Base-by-base conservation (phyloP, 2,113 vertebrate genomes). In the Oreotrochilus melanogaster region DNA sequence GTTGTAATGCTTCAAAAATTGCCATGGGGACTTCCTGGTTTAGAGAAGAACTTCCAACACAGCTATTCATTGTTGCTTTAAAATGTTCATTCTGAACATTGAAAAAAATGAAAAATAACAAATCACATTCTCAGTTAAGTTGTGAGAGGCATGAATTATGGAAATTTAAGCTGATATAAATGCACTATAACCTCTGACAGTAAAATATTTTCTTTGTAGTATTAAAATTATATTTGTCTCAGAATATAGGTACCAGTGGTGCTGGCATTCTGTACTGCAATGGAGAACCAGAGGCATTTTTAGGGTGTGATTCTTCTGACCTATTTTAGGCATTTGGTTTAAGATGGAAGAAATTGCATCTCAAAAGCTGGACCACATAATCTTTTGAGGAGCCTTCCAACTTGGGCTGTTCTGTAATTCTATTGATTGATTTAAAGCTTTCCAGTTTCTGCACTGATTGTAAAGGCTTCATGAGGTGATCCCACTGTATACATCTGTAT, bases 1-100 rank as follows among this genome's bases (percentile, higher is more conserved):
- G 72, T 69, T 74, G 74, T 89, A 93, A 91, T 88, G 58, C 18
- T 88, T 89, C 17, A 86, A 92, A 96, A 79, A 84, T 93, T 83
- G 66, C 69, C 83, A 61, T 72, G 11, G 93, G 75, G 42, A 85
- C 57, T 86, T 82, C 35, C 13, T 92, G 58, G 70, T 88, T 86
- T 83, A 12, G 57, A 92, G 82, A 58, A 90, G 86, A 84, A 84
- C 30, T 75, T 92, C 10, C 39, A 91, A 22, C 53, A 79, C 33
- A 91, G 31, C 53, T 91, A 73, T 4, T 4, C 37, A 57, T 31
- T 70, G 25, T 61, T 89, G 48, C 35, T 79, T 93, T 67, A 81
- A 91, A 86, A 58, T 27, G 2, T 6, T 51, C 22, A 81, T 78
- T 66, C 48, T 53, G 73, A 81, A 43, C 18, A 69, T 51, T 67